phyloP scores from a whole-genome alignment of 2,113 vertebrate genomes.

The Carassius carassius region DNA sequence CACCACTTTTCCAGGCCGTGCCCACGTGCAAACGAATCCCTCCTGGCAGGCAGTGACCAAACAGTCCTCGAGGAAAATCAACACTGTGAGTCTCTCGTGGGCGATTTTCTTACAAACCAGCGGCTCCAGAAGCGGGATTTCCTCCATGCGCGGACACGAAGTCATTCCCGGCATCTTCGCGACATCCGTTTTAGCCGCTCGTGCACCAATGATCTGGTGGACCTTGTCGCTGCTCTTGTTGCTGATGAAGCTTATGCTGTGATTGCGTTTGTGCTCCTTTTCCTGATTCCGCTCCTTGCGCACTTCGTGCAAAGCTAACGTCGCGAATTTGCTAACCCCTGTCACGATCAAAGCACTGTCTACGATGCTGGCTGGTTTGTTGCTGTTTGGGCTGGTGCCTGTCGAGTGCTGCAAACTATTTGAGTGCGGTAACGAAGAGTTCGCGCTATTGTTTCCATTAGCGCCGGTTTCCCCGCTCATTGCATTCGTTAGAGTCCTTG shows the following conservation, averaged over 20 bases:
- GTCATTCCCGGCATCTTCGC: slow-evolving; percentile 92
- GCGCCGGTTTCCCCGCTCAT: slow-evolving; percentile 84
- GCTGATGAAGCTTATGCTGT: slow-evolving; percentile 99
- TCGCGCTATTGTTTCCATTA: slow-evolving; percentile 78
- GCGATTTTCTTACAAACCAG: slow-evolving; percentile 99
- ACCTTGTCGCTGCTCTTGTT: slow-evolving; percentile 99
- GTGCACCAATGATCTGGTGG: slow-evolving; percentile 80
- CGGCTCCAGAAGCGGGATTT: slow-evolving; percentile 95
- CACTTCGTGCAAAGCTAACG: slow-evolving; percentile 88
- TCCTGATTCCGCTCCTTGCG: slow-evolving; percentile 94
- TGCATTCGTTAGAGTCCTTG: slow-evolving; percentile 97
- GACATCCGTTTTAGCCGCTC: slow-evolving; percentile 79
- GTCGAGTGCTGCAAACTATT: slow-evolving; percentile 92
- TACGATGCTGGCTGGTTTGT: slow-evolving; percentile 70
- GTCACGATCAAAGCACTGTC: slow-evolving; percentile 86
- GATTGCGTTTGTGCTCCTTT: slow-evolving; percentile 99
- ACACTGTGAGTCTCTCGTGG: slow-evolving; percentile 97
- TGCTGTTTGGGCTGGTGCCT: not conserved
- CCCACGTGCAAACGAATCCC: slow-evolving; percentile 99
- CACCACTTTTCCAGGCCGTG: slow-evolving; percentile 99
- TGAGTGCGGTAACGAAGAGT: slow-evolving; percentile 90
- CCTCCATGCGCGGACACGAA: slow-evolving; percentile 96
- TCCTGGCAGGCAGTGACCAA: slow-evolving; percentile 99
- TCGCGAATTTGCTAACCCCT: slow-evolving; percentile 95
- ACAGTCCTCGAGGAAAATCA: slow-evolving; percentile 99